Evolutionary conservation across 2,888 invertebrate species (phyloP), one percentile per base, ranked within the genome.

Genomic region (Terebella lapidaria): DNA sequence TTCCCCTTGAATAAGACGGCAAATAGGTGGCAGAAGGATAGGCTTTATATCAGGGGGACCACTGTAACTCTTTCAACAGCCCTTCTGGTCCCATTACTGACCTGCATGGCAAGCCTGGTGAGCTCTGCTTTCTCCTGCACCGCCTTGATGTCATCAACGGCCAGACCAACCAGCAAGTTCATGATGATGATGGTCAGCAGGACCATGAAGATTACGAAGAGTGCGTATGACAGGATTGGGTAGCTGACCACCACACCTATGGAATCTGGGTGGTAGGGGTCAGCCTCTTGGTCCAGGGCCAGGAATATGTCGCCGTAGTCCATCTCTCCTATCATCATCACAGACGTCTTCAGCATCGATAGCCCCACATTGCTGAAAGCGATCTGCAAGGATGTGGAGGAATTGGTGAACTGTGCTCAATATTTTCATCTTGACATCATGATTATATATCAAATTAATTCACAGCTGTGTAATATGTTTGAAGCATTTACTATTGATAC

Each of bases 111-210:
- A 67, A 77, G 70, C 54, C 78, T 71, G 64, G 79, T 81, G 18
- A 84, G 73, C 15, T 78, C 80, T 22, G 84, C 83, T 65, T 83
- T 78, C 53, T 83, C 82, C 67, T 83, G 83, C 20, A 84, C 83
- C 47, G 78, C 80, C 66, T 83, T 83, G 67, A 84, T 84, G 72
- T 84, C 84, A 69, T 84, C 83, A 30, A 84, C 84, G 62, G 84
- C 84, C 71, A 84, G 70, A 74, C 84, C 84, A 62, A 82, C 82
- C 64, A 80, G 73, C 62, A 80, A 74, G 72, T 80, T 80, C 78
- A 79, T 79, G 69, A 79, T 74, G 61, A 80, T 69, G 64, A 80
- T 78, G 28, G 74, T 72, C 77, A 80, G 76, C 61, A 78, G 58
- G 51, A 79, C 70, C 29, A 79, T 64, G 68, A 80, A 79, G 60